These are phyloP conservation scores for Hylaeus volcanicus DNA, from an alignment of 1,140 invertebrate species.

Conservation along the genomic window DNA sequence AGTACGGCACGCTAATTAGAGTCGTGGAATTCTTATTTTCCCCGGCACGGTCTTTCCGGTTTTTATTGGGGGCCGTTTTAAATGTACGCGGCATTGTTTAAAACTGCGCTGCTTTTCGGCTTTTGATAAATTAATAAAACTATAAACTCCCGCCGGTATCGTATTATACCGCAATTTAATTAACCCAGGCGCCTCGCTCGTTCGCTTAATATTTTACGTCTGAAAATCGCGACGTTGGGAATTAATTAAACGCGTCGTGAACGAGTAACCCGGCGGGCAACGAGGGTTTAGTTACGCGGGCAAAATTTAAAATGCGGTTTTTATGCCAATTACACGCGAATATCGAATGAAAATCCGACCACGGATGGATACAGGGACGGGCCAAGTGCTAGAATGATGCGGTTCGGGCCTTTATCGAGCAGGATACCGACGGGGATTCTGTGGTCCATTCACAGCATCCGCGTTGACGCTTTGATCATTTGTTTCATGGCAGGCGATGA, in stretches of 20 bases:
- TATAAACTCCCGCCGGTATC: slow-evolving; percentile 23
- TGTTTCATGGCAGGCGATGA: slow-evolving; percentile 66
- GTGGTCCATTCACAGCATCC: slow-evolving; percentile 65
- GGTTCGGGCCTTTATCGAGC: slow-evolving; percentile 54
- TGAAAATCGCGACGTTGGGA: slow-evolving; percentile 16
- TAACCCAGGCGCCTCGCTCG: slow-evolving; percentile 32
- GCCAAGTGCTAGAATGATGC: slow-evolving; percentile 39
- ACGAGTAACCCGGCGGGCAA: not conserved
- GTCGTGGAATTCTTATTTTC: not conserved
- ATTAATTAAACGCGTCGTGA: slow-evolving; percentile 40
- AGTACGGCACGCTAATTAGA: not conserved
- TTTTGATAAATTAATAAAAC: slow-evolving; percentile 32
- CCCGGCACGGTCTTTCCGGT: not conserved
- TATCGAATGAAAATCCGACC: slow-evolving; percentile 26
- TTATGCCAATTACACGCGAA: slow-evolving; percentile 46
- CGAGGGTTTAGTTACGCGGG: not conserved
- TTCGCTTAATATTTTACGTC: slow-evolving; percentile 37
- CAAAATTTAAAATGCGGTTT: slow-evolving; percentile 42
- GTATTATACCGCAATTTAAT: slow-evolving; percentile 41
- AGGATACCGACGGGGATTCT: slow-evolving; percentile 56
- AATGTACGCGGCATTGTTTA: not conserved
- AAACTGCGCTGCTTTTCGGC: not conserved
- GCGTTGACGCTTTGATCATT: slow-evolving; percentile 71
- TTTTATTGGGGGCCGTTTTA: not conserved
- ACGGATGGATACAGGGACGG: slow-evolving; percentile 14